A percentile compares a stretch with the other conserved stretches of the same genome.
Evolutionary conservation across 2,797 vertebrate species (phyloP).

Genomic region (Diglossa cyanea): DNA sequence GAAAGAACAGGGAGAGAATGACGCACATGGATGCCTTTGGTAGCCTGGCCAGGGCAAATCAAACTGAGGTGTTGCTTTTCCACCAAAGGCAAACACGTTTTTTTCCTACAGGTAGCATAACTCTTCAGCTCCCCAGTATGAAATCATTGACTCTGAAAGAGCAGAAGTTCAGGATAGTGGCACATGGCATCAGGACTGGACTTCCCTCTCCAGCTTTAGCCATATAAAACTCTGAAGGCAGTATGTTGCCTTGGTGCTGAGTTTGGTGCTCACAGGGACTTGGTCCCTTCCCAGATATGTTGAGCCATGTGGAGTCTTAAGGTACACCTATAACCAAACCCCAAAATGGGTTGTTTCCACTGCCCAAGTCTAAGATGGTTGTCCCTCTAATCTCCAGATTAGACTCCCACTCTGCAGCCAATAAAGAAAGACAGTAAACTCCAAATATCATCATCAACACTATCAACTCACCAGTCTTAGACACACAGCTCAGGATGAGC

Average conservation of each 20-base stretch:
- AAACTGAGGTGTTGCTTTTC: neutral
- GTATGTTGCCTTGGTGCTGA: neutral
- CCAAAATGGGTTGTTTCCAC: neutral
- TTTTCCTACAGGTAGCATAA: neutral
- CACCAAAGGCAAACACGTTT: neutral
- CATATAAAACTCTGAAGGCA: neutral
- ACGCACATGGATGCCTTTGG: neutral
- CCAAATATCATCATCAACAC: neutral
- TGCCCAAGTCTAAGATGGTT: neutral
- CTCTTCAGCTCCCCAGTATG: neutral
- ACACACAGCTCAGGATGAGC: neutral
- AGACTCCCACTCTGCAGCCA: neutral
- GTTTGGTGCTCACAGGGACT: neutral
- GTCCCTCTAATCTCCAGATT: neutral
- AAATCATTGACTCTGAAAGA: neutral
- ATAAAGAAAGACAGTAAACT: neutral
- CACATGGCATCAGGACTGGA: neutral
- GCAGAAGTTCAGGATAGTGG: neutral
- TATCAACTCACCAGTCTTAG: neutral
- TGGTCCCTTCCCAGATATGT: neutral
- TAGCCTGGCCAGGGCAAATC: neutral
- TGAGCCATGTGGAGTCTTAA: neutral
- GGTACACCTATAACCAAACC: neutral
- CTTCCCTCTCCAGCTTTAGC: neutral
- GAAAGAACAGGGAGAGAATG: neutral